A percentile compares a stretch with the other conserved stretches of the same genome.
phyloP scores from a whole-genome alignment of 92 coral and sea anemone genomes.

The Zoanthus gigantus region DNA sequence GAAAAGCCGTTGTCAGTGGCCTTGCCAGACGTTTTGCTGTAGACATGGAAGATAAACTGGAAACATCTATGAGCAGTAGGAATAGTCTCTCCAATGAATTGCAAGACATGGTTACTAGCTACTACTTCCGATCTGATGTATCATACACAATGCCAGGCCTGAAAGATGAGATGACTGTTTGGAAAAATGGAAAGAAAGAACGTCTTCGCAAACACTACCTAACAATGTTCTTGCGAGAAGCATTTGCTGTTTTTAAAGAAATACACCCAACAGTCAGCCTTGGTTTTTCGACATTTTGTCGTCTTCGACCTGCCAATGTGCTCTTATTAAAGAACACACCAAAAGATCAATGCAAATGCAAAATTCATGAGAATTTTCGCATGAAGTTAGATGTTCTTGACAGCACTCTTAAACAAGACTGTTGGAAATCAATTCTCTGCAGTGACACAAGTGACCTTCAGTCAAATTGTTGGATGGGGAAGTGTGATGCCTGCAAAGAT shows the following conservation, averaged over 20 bases:
- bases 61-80: slow-evolving; percentile 34
- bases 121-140: slow-evolving; percentile 46
- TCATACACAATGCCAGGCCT: slow-evolving; percentile 53
- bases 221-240: slow-evolving; percentile 59
- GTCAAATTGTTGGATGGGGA: neutral
- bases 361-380: no score
- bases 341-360: slow-evolving; percentile 13
- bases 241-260: slow-evolving; percentile 50
- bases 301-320: slow-evolving; percentile 26
- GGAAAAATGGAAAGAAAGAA: slow-evolving; percentile 43
- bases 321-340: slow-evolving; percentile 56
- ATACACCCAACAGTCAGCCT: slow-evolving; percentile 19
- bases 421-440: neutral
- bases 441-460: slow-evolving; percentile 8
- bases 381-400: slow-evolving; percentile 49
- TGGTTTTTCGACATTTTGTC: neutral
- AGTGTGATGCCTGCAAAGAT: slow-evolving; percentile 47
- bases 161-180: slow-evolving; percentile 51
- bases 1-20: slow-evolving; percentile 56
- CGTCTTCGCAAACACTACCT: slow-evolving; percentile 49
- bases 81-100: slow-evolving; percentile 45
- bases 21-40: slow-evolving; percentile 53
- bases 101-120: slow-evolving; percentile 40
- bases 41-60: slow-evolving; percentile 42
- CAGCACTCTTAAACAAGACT: slow-evolving; percentile 21